Evolutionary conservation across 2,797 vertebrate species (phyloP), one percentile per base, ranked within the genome.

Genomic region (Eremophila alpestris): DNA sequence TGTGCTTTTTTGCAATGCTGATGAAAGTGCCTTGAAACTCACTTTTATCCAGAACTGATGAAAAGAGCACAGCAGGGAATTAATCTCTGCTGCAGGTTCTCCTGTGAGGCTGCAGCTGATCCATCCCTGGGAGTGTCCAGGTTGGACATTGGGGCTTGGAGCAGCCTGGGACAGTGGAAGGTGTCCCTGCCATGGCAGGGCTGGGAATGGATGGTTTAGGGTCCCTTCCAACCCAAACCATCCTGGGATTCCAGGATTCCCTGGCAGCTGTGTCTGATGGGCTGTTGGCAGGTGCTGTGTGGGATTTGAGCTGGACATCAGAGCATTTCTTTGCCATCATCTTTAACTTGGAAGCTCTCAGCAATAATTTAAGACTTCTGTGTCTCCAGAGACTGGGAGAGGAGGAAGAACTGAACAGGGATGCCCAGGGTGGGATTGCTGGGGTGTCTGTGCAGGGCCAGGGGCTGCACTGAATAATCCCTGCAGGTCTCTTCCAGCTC

Each of bases 81-180:
- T 68, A 3, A 2, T 22, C 36, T 55, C 46, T 58, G 26, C 48
- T 51, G 34, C 30, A 34, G 38, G 10, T 40, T 76, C 14, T 45
- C 26, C 58, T 70, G 21, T 26, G 27, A 76, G 32, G 9, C 21
- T 70, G 38, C 34, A 65, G 20, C 29, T 48, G 20, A 30, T 16
- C 19, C 23, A 38, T 6, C 36, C 18, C 45, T 77, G 51, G 11
- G 0, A 36, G 14, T 58, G 63, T 1, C 6, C 64, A 26, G 29
- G 43, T 0, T 69, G 49, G 20, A 40, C 38, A 38, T 11, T 0
- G 0, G 41, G 43, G 20, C 29, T 69, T 49, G 27, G n/a, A 56
- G 49, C 36, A 56, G 0, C 29, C 17, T 69, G 64, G 49, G 5
- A 20, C 0, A 30, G 49, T 30, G 27, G 49, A 4, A 70, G 12